phyloP scores from a whole-genome alignment of 2,797 vertebrate species.

The Brotula barbata region DNA sequence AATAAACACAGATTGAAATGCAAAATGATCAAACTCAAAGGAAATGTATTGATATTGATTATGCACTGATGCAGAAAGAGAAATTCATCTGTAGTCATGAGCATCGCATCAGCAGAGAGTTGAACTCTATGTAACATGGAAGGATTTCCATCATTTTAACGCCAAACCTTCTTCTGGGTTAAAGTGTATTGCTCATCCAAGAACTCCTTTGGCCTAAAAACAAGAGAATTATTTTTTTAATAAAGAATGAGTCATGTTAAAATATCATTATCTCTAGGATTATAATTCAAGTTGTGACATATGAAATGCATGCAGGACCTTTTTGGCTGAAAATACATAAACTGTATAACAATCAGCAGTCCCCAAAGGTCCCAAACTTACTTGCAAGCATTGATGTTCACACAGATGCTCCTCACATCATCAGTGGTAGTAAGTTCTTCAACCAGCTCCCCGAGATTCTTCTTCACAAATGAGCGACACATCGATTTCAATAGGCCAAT shows the following conservation, averaged over 20 bases:
- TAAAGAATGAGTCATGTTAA: too few relatives aligned
- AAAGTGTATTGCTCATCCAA: conserved; percentile 3
- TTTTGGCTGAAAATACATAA: too few relatives aligned
- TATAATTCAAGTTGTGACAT: too few relatives aligned
- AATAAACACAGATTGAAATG: conserved; percentile 2
- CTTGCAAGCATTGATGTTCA: conserved; percentile 61
- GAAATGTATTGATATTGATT: conserved; percentile 19
- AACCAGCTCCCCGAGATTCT: conserved; percentile 4
- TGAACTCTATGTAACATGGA: too few relatives aligned
- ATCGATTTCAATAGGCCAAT: neutral
- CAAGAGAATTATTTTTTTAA: too few relatives aligned
- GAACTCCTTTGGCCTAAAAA: conserved; percentile 42
- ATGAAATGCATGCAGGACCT: too few relatives aligned
- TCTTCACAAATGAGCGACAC: conserved; percentile 46
- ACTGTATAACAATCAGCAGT: too few relatives aligned
- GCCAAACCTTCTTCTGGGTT: too few relatives aligned
- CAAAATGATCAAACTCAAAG: too few relatives aligned
- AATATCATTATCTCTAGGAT: too few relatives aligned
- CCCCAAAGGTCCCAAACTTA: conserved; percentile 33
- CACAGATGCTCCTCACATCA: conserved; percentile 63
- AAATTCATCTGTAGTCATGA: neutral
- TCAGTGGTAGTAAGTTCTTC: conserved; percentile 54
- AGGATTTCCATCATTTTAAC: too few relatives aligned
- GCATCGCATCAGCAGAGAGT: too few relatives aligned
- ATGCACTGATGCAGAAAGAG: neutral